Evolutionary conservation across 2,888 invertebrate species (phyloP).

Genomic region (Sicus ferrugineus): DNA sequence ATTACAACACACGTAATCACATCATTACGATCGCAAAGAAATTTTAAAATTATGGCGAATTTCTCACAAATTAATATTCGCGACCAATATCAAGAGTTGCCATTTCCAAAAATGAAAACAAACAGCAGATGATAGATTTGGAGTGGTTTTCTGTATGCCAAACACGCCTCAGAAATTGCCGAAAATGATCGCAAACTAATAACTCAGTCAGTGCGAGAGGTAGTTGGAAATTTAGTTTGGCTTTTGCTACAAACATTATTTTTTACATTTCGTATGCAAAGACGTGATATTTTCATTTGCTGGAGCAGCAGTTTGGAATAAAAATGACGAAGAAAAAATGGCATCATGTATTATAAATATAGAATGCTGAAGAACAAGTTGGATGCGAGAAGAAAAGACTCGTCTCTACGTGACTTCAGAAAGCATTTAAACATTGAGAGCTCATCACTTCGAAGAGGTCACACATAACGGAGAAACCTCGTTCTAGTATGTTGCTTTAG

Average conservation of each 20-base stretch:
- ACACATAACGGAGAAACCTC: no score
- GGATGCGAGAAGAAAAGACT: no score
- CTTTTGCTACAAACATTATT: no score
- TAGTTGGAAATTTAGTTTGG: neutral
- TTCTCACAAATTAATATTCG: neutral
- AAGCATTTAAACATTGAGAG: no score
- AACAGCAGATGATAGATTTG: neutral
- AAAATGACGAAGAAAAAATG: neutral
- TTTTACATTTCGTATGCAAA: neutral
- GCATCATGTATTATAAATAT: neutral
- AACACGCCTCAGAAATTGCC: neutral
- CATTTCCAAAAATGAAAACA: neutral
- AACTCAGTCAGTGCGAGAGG: neutral
- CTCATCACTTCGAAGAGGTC: no score
- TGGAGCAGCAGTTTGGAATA: neutral
- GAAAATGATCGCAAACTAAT: conserved; percentile 10
- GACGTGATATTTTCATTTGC: neutral
- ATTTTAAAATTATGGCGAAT: neutral
- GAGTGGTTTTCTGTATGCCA: neutral
- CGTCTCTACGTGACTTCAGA: no score
- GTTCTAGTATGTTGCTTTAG: no score
- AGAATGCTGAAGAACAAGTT: no score
- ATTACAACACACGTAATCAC: neutral
- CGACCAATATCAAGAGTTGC: neutral
- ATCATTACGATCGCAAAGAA: neutral